Percentiles rank a stretch among this genome's conserved stretches.
Evolutionary conservation across 2,888 invertebrate species (phyloP).

Genomic region (Erpobdella octoculata): DNA sequence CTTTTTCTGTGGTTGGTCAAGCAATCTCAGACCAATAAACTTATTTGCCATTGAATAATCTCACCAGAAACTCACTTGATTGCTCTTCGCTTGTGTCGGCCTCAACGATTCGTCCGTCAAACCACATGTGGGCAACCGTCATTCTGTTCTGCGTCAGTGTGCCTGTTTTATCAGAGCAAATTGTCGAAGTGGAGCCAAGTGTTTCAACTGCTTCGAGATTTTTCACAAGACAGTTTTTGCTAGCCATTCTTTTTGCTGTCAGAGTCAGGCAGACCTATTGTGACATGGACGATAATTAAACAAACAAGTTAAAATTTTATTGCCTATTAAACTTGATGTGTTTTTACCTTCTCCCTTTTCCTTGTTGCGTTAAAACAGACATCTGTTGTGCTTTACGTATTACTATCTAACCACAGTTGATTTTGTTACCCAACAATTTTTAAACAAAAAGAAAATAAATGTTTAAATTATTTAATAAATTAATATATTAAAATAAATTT

Average conservation of each 20-base stretch:
- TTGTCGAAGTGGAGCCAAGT: conserved; percentile 93
- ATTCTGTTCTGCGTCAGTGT: conserved; percentile 96
- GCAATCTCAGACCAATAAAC: background rate
- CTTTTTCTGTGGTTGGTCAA: too few relatives aligned
- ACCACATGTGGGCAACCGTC: conserved; percentile 99
- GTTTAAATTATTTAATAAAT: background rate
- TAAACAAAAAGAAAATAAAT: background rate
- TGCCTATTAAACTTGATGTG: too few relatives aligned
- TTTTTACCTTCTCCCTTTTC: too few relatives aligned
- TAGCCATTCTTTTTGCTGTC: conserved; percentile 97
- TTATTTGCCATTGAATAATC: background rate
- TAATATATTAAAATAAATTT: background rate
- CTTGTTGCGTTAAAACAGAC: too few relatives aligned
- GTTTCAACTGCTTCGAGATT: conserved; percentile 99
- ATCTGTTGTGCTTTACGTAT: too few relatives aligned
- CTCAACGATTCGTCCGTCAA: conserved; percentile 95
- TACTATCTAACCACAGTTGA: too few relatives aligned
- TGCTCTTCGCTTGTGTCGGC: conserved; percentile 98
- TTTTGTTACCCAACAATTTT: background rate
- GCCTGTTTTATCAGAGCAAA: conserved; percentile 98
- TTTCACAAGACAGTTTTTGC: conserved; percentile 96
- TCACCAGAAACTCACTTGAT: conserved; percentile 53
- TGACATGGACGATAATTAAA: background rate
- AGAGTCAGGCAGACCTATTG: conserved; percentile 78
- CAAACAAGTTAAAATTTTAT: too few relatives aligned